Evolutionary conservation across 2,797 vertebrate species (phyloP).

Genomic region (Craterocephalus amniculus): DNA sequence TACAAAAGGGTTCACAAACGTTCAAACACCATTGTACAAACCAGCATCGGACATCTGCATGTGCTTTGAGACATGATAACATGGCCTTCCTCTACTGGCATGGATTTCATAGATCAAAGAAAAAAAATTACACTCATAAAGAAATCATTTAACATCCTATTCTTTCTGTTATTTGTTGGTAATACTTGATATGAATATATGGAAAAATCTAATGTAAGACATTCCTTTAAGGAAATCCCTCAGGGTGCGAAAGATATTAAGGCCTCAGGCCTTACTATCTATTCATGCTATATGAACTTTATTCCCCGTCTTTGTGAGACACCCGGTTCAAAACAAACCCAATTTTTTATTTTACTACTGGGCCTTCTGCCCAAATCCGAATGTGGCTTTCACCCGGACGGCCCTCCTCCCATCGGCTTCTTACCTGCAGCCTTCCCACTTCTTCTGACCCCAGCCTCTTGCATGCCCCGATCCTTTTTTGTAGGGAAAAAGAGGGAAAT

Average conservation of each 20-base stretch:
- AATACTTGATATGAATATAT: slow-evolving; percentile 37
- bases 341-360: slow-evolving; percentile 47
- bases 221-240: slow-evolving; percentile 93
- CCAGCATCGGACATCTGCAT: slow-evolving; percentile 95
- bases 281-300: slow-evolving; percentile 82
- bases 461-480: slow-evolving; percentile 99
- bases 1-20: slow-evolving; percentile 6
- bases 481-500: slow-evolving; percentile 99
- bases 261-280: slow-evolving; percentile 94
- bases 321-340: slow-evolving; percentile 71
- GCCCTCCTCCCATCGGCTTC: slow-evolving; percentile 81
- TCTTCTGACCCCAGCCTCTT: slow-evolving; percentile 99
- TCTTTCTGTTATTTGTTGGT: slow-evolving; percentile 21
- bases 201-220: slow-evolving; percentile 75
- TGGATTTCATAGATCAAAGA: slow-evolving; percentile 76
- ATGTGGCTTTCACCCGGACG: slow-evolving; percentile 74
- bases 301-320: slow-evolving; percentile 87
- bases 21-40: slow-evolving; percentile 70
- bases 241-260: slow-evolving; percentile 95
- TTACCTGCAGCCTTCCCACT: slow-evolving; percentile 91
- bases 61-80: slow-evolving; percentile 79
- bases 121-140: slow-evolving; percentile 32
- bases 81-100: slow-evolving; percentile 92
- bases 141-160: slow-evolving; percentile 54
- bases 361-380: slow-evolving; percentile 48